Evolutionary conservation across 2,113 vertebrate species (phyloP).

Genomic region (Melanerpes aurifrons): DNA sequence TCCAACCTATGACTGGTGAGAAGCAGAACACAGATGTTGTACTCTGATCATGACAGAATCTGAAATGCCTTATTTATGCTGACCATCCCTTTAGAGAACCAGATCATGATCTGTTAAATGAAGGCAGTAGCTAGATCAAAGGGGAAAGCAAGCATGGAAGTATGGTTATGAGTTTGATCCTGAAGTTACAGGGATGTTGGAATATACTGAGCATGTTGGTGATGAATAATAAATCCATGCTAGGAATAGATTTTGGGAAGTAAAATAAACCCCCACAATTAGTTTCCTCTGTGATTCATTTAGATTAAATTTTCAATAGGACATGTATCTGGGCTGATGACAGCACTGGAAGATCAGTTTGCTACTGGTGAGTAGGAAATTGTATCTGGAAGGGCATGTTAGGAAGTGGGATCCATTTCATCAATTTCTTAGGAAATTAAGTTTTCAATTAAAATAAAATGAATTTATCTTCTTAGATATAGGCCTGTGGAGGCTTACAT

Average conservation of each 20-base stretch:
- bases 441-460: slow-evolving; percentile 60
- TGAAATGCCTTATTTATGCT: not conserved
- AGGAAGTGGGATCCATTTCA: slow-evolving; percentile 53
- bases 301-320: not conserved
- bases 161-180: not conserved
- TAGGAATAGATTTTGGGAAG: not conserved
- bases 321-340: not conserved
- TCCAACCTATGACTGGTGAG: not conserved
- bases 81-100: not conserved
- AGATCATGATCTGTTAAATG: not conserved
- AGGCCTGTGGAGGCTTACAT: not conserved
- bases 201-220: not conserved
- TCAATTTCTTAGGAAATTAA: slow-evolving; percentile 57
- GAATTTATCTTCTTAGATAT: slow-evolving; percentile 38
- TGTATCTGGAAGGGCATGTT: slow-evolving; percentile 46
- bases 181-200: not conserved
- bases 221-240: not conserved
- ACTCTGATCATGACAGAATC: not conserved
- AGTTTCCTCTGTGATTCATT: not conserved
- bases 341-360: slow-evolving; percentile 5
- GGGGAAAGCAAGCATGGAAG: not conserved
- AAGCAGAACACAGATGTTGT: not conserved
- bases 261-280: not conserved
- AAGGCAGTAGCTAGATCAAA: not conserved
- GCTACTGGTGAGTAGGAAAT: slow-evolving; percentile 11